phyloP scores from a whole-genome alignment of 2,113 vertebrate genomes.

The Progne subis region DNA sequence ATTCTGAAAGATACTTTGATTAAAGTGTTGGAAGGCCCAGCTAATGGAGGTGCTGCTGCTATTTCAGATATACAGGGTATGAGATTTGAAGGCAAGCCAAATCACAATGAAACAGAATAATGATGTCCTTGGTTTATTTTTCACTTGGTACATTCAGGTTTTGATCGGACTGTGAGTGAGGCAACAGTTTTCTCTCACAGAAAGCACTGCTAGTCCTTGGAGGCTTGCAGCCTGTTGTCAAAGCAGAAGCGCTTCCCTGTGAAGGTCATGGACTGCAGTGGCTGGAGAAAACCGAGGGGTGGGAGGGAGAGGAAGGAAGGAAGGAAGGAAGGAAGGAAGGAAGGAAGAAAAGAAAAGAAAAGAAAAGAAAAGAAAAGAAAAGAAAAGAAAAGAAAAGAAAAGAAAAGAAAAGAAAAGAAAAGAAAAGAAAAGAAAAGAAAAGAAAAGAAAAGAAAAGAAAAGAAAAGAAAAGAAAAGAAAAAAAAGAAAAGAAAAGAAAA shows the following conservation, averaged over 20 bases:
- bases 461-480: too few species aligned
- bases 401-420: too few species aligned
- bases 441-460: too few species aligned
- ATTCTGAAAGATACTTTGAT: constrained; percentile 70
- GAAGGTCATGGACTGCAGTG: constrained; percentile 67
- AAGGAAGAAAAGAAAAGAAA: too few species aligned
- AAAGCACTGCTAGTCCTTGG: constrained; percentile 56
- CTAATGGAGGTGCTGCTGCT: constrained; percentile 65
- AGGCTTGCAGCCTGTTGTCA: constrained; percentile 67
- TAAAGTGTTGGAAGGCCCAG: constrained; percentile 58
- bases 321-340: too few species aligned
- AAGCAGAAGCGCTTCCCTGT: constrained; percentile 56
- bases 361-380: too few species aligned
- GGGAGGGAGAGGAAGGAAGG: neutral
- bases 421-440: too few species aligned
- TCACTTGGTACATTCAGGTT: constrained; percentile 64
- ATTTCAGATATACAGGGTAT: constrained; percentile 70
- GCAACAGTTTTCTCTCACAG: constrained; percentile 67
- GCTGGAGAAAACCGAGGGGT: neutral
- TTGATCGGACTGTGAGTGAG: constrained; percentile 71
- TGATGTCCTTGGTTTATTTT: constrained; percentile 77
- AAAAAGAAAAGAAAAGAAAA: too few species aligned
- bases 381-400: too few species aligned
- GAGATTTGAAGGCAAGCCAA: constrained; percentile 70
- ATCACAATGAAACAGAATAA: constrained; percentile 72